Base-by-base conservation (phyloP, 2,797 vertebrate species). In the Fistularia commersonii region DNA sequence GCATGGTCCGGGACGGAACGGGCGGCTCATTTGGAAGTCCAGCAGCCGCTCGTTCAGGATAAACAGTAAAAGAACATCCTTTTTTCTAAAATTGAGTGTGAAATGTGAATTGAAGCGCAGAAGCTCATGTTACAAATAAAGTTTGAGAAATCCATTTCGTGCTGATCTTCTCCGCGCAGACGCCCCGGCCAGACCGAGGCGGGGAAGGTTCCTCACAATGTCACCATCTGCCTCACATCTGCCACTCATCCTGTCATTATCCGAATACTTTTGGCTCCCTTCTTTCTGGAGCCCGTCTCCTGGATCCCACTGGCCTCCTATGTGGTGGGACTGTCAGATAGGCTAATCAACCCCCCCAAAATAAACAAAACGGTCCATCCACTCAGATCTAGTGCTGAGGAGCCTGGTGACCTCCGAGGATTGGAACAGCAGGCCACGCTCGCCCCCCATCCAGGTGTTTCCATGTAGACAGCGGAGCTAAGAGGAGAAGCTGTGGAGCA, bases 281-380 rank as follows among this genome's bases (percentile, higher is more conserved):
- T 51, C 7, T 8, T 32, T n/a, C 8, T 3, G 1, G 1, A 1
- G 6, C 6, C 9, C 0, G n/a, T 60, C 46, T 46, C 32, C 50
- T 59, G 64, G 79, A 82, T 76, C 67, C 41, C 54, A 84, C 83
- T 84, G 75, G 74, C 77, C 74, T 66, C 52, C 66, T 46, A 32
- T 42, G 70, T 82, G 87, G 87, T 87, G 68, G 80, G 82, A 87
- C 88, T 90, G 89, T 87, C 87, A 87, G 88, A 89, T 89, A 76
- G 77, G 69, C 73, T 87, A 88, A 89, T 90, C 86, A 87, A 81
- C 73, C 23, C 23, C 23, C 23, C 23, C 23, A n/a, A n/a, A n/a
- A n/a, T n/a, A n/a, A n/a, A n/a, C 23, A 23, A 4, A 2, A 2
- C 4, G 23, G 23, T 23, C 23, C 4, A 4, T 4, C 2, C 23